Evolutionary conservation across 1,140 invertebrate species (phyloP).

Genomic region (Drosophila ogumai): DNA sequence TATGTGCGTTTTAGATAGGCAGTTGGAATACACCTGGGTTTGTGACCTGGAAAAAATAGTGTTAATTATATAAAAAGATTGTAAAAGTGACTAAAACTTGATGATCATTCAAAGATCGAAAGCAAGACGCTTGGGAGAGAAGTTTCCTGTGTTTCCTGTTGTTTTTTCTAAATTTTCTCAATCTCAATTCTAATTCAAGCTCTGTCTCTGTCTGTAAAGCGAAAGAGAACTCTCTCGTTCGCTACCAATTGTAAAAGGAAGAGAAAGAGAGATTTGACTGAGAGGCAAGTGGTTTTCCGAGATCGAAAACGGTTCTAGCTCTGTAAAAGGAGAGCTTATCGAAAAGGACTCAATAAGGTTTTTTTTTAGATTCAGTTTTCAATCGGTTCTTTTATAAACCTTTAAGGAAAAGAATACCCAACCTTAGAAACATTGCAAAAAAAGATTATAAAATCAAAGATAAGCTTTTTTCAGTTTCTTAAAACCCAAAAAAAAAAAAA

Average conservation of each 20-base stretch:
- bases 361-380: background rate
- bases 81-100: too few species aligned
- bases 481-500: conserved; percentile 3
- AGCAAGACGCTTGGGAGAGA: background rate
- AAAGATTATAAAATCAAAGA: background rate
- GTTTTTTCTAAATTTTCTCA: too few species aligned
- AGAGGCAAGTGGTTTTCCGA: too few species aligned
- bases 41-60: background rate
- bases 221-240: too few species aligned
- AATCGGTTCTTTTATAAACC: background rate
- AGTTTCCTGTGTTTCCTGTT: background rate
- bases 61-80: background rate
- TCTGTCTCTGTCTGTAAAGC: too few species aligned
- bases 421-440: background rate
- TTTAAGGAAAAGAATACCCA: background rate
- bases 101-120: background rate
- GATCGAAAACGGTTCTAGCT: background rate
- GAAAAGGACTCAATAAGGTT: fast-evolving
- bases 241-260: background rate
- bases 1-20: conserved; percentile 1
- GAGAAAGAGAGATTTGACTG: too few species aligned
- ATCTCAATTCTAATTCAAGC: background rate
- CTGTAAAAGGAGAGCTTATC: background rate
- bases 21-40: background rate
- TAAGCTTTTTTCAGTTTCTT: background rate